A percentile compares a stretch with the other conserved stretches of the same genome.
Evolutionary conservation across 2,888 invertebrate species (phyloP).

Genomic region (Parascotia fuliginaria): DNA sequence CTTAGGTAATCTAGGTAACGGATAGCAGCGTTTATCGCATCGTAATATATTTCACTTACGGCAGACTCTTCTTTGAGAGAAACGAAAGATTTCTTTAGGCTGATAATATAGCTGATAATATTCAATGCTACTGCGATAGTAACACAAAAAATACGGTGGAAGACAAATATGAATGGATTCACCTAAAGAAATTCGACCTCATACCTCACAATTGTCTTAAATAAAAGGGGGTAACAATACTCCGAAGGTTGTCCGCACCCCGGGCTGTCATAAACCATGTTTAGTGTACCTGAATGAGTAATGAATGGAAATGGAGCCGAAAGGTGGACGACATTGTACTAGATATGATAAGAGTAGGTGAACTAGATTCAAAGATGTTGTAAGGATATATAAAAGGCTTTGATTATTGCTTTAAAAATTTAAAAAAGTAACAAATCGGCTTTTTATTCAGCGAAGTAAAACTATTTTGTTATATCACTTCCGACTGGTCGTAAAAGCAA

Average conservation of each 20-base stretch:
- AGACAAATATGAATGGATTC: slow-evolving; percentile 11
- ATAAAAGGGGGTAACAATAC: slow-evolving; percentile 17
- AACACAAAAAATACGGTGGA: neutral
- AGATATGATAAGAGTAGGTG: neutral
- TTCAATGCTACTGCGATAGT: neutral
- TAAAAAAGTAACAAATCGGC: no score
- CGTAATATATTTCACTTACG: no score
- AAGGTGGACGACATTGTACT: neutral
- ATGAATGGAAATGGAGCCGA: slow-evolving; percentile 16
- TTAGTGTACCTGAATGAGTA: slow-evolving; percentile 13
- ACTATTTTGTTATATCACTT: no score
- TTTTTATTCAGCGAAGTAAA: no score
- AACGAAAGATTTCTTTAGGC: no score
- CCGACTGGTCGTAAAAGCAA: no score
- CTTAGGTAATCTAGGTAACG: no score
- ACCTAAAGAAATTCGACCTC: slow-evolving; percentile 1
- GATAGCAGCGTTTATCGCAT: no score
- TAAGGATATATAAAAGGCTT: neutral
- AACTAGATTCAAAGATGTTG: neutral
- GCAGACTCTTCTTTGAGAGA: no score
- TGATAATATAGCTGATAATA: no score
- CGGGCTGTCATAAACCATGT: slow-evolving; percentile 13
- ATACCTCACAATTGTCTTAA: slow-evolving; percentile 10
- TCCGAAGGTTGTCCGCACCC: slow-evolving; percentile 2
- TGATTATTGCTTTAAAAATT: no score